Evolutionary conservation across 1,140 invertebrate genomes (phyloP).

Genomic region (Eumeta japonica): DNA sequence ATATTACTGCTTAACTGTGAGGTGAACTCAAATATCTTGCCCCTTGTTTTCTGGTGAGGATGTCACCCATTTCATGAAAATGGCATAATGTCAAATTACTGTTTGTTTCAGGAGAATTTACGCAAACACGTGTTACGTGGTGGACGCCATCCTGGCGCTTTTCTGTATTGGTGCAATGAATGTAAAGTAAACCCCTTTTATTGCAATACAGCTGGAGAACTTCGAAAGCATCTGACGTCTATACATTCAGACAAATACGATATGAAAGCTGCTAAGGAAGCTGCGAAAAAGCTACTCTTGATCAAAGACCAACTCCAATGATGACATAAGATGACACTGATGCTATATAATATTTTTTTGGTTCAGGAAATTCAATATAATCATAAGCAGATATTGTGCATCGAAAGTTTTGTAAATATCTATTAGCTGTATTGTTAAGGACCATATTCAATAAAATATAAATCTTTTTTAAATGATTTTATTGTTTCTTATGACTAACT

Average conservation of each 20-base stretch:
- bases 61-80: not conserved
- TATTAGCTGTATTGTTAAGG: too few species aligned
- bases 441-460: slow-evolving; percentile 18
- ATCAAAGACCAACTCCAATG: not conserved
- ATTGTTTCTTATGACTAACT: slow-evolving; percentile 25
- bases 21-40: not conserved
- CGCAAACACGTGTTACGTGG: slow-evolving; percentile 83
- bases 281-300: slow-evolving; percentile 22
- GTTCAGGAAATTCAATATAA: too few species aligned
- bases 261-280: slow-evolving; percentile 37
- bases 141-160: slow-evolving; percentile 72
- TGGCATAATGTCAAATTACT: not conserved
- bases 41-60: not conserved
- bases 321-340: slow-evolving; percentile 29
- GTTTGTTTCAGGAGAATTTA: slow-evolving; percentile 72
- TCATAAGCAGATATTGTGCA: too few species aligned
- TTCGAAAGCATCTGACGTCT: slow-evolving; percentile 64
- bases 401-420: too few species aligned
- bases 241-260: slow-evolving; percentile 55
- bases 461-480: slow-evolving; percentile 28
- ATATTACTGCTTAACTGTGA: not conserved
- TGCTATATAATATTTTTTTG: slow-evolving; percentile 19
- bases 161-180: slow-evolving; percentile 72
- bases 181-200: slow-evolving; percentile 55
- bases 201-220: slow-evolving; percentile 66